A percentile compares a stretch with the other conserved stretches of the same genome.
Conservation (phyloP, 2,797 vertebrate genomes). For the Bryconaethiops microstoma region DNA sequence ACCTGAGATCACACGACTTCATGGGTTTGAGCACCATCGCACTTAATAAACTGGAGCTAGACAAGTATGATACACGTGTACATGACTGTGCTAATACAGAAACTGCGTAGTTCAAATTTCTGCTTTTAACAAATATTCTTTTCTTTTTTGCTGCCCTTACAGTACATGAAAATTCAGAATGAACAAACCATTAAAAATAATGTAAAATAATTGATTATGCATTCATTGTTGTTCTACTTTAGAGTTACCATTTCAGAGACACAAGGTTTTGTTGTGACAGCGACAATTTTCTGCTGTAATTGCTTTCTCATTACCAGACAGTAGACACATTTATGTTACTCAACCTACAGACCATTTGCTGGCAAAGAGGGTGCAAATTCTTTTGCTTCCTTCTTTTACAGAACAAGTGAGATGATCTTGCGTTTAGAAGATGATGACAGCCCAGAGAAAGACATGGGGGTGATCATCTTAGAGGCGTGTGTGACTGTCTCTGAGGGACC, state of each 20-base stretch:
- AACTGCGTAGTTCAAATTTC: too few relatives aligned
- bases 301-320: neutral
- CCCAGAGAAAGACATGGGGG: constrained; percentile 91
- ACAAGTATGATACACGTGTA: constrained; percentile 77
- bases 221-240: too few relatives aligned
- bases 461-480: constrained; percentile 85
- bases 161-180: neutral
- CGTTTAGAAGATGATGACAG: constrained; percentile 88
- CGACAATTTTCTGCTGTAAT: neutral
- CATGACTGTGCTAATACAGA: too few relatives aligned
- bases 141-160: neutral
- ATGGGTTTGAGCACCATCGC: constrained; percentile 86
- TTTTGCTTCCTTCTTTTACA: constrained; percentile 60
- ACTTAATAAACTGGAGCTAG: constrained; percentile 83
- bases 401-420: constrained; percentile 83
- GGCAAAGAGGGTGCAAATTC: neutral
- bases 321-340: constrained; percentile 5
- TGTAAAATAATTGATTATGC: too few relatives aligned
- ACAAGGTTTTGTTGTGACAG: too few relatives aligned
- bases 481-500: constrained; percentile 87
- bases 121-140: too few relatives aligned
- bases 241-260: too few relatives aligned
- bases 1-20: constrained; percentile 90
- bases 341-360: neutral
- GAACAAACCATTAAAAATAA: too few relatives aligned